Evolutionary conservation across 2,113 vertebrate genomes (phyloP), one percentile per base, ranked within the genome.

Genomic region (Takifugu flavidus): DNA sequence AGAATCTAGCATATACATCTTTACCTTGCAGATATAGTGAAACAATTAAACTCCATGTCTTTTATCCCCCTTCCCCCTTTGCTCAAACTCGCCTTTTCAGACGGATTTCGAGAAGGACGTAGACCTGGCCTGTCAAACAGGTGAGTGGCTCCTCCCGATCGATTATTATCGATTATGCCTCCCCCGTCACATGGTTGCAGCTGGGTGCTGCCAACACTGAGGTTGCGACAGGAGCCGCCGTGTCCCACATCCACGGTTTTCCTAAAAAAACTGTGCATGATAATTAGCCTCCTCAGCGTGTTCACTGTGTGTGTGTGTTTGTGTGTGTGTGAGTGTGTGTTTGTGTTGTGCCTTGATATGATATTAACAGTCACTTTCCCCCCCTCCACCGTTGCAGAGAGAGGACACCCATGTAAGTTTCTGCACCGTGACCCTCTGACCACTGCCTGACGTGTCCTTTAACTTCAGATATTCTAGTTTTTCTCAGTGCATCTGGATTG

Each of bases 21-120:
- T 31, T 6, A 31, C 29, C 20, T 20, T 20, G 20, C 20, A 20
- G 20, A 20, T 20, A 20, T 20, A 20, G 20, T 20, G 20, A 31
- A 4, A 31, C 29, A 31, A 31, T 31, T 31, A 4, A 31, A 4
- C 4, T 2, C 29, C 29, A 31, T 4, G 29, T 31, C 29, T 31
- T 53, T 66, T 53, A 45, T 58, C 7, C 70, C n/a, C 68, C 43
- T 58, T 80, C 59, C 80, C 65, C 72, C 46, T 45, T 25, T 44
- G 2, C 46, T 60, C 11, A 13, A 13, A 62, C 63, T 69, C 46
- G 31, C 62, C 89, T 82, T 79, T 86, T 90, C 92, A 99, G 96
- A 95, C 96, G 91, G 96, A 99, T 86, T 99, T 99, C 92, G 96
- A 99, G 92, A 99, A 99, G 90, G 96, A 98, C 12, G 96, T 99